These are phyloP conservation scores for Sphinx pinastri DNA, from an alignment of 2,888 invertebrate genomes.

Conservation along the genomic window DNA sequence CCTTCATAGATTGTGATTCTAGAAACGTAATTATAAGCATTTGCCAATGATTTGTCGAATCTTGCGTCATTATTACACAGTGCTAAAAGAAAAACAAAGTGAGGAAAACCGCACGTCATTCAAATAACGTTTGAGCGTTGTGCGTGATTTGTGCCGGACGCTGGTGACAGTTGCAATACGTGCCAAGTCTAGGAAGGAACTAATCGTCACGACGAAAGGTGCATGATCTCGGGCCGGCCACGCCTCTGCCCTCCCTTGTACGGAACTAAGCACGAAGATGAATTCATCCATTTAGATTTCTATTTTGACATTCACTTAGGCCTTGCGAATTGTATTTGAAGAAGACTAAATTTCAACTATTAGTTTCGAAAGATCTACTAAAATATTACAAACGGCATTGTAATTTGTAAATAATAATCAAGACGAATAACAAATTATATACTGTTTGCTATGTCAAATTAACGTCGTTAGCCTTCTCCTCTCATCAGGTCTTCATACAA, in stretches of 20 bases:
- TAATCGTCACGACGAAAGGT: conserved; percentile 23
- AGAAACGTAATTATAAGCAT: not conserved
- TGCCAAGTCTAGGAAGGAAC: conserved; percentile 24
- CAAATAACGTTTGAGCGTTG: conserved; percentile 20
- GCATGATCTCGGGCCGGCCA: conserved; percentile 4
- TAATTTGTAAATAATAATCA: too few relatives aligned
- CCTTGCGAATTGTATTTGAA: not conserved
- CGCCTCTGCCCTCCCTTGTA: conserved; percentile 16
- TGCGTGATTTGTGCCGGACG: conserved; percentile 24
- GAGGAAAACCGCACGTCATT: conserved; percentile 15
- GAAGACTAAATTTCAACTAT: not conserved
- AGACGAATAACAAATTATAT: too few relatives aligned
- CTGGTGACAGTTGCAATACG: conserved; percentile 6
- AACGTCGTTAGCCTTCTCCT: too few relatives aligned
- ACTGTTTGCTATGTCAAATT: too few relatives aligned
- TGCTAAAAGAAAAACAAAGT: conserved; percentile 17
- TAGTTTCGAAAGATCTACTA: not conserved
- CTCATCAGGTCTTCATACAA: too few relatives aligned
- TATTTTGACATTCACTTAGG: not conserved
- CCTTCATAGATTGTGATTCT: not conserved
- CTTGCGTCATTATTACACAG: not conserved
- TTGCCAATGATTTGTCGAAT: not conserved
- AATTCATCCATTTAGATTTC: not conserved
- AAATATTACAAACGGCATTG: too few relatives aligned
- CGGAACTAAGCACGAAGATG: conserved; percentile 5